Conservation (phyloP, 2,113 vertebrate genomes). For the Salvator merianae region DNA sequence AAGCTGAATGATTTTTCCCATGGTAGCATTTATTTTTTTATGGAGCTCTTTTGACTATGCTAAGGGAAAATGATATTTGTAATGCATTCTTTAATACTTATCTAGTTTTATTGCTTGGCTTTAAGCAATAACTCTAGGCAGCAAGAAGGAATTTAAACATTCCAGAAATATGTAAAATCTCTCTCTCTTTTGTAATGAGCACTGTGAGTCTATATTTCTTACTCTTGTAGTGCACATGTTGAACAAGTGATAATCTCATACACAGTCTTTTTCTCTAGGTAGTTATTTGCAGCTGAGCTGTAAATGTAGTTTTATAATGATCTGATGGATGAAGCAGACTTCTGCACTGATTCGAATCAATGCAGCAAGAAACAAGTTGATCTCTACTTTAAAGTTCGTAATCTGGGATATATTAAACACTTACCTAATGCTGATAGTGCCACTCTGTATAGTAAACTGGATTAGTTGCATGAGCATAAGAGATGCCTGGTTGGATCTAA, state of each 20-base stretch:
- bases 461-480: neutral
- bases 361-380: neutral
- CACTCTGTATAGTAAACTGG: neutral
- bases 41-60: neutral
- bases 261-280: constrained; percentile 38
- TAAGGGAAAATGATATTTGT: neutral
- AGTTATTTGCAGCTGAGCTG: constrained; percentile 40
- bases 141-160: neutral
- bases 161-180: neutral
- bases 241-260: constrained; percentile 18
- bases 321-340: constrained; percentile 19
- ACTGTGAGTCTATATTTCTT: neutral
- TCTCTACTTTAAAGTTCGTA: neutral
- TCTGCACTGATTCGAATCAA: constrained; percentile 38
- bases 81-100: neutral
- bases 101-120: constrained; percentile 8
- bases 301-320: constrained; percentile 14
- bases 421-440: neutral
- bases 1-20: neutral
- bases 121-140: neutral
- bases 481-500: neutral
- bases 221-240: neutral
- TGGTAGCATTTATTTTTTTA: neutral
- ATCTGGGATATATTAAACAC: neutral
- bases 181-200: neutral